A percentile compares a stretch with the other conserved stretches of the same genome.
Conservation (phyloP, 2,888 invertebrate species). For the Tachina lurida region DNA sequence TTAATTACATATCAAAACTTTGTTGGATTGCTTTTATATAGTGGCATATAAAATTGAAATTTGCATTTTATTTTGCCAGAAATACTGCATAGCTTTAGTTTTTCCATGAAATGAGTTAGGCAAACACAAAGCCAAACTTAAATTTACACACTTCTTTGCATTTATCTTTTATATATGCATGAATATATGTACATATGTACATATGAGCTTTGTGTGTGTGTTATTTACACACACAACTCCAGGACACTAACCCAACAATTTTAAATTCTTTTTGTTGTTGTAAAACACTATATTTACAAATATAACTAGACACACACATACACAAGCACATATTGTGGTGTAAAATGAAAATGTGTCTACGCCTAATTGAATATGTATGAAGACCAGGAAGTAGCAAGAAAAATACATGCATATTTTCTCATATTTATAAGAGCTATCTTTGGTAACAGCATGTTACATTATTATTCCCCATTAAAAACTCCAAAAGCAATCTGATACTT, state of each 20-base stretch:
- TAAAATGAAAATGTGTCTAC: constrained; percentile 13
- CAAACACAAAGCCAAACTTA: not conserved
- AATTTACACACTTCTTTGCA: constrained; percentile 9
- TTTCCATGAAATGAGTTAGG: not conserved
- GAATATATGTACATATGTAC: not conserved
- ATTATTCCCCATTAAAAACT: constrained; percentile 35
- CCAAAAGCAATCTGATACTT: constrained; percentile 1
- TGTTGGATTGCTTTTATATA: not conserved
- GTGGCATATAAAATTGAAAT: not conserved
- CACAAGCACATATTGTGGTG: not conserved
- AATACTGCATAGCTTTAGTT: not conserved
- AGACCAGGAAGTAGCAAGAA: not conserved
- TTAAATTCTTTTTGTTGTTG: not conserved
- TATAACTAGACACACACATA: not conserved
- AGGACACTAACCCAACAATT: not conserved
- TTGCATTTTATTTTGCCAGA: not conserved
- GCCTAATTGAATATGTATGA: constrained; percentile 38
- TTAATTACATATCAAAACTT: too few relatives aligned
- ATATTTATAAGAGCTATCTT: not conserved
- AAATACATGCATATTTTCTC: not conserved
- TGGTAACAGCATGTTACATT: constrained; percentile 29
- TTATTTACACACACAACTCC: not conserved
- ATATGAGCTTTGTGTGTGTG: not conserved
- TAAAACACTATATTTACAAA: not conserved
- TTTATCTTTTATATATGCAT: not conserved